Base-by-base conservation (phyloP, 2,888 invertebrate genomes). In the Lymantria monacha region DNA sequence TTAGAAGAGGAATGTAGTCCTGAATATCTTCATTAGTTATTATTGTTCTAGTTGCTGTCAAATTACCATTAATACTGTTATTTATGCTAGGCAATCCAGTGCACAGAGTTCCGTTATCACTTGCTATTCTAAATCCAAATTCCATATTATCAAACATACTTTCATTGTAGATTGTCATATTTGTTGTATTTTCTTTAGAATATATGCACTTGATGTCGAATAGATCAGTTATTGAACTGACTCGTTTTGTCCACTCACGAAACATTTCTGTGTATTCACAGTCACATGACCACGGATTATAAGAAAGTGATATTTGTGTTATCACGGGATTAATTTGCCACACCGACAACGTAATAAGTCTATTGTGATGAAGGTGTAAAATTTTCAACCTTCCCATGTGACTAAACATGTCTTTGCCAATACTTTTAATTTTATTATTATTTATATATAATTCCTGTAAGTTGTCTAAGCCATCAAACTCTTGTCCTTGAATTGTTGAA, bases 231-330 rank as follows among this genome's bases (percentile, higher is more conserved):
- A 96, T 94, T 48, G 93, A 93, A 59, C 91, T 93, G 44, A 94
- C 93, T 65, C 93, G 91, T 61, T 93, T 93, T 58, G 95, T 93
- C 95, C 96, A 97, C 79, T 96, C 95, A 63, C 95, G 94, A 71
- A 95, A 94, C 80, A 93, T 93, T 76, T 95, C 94, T 31, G 94
- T 93, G 74, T 94, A 96, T 70, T 95, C 95, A 81, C 97, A 97
- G 70, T 96, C 95, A 83, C 97, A 97, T 48, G 95, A 94, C 96
- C 96, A 97, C 49, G 95, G 95, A 77, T 97, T 97, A 57, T 92
- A 93, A 11, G 94, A 92, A 55, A 96, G 88, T 46, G 93, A 93
- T 67, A 95, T 90, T 81, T 94, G 93, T 53, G 94, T 93, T 56
- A 94, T 83, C 31, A 93, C 86, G 0, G 93, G 84, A 62, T 94